phyloP scores from a whole-genome alignment of 1,140 invertebrate genomes.

The Lordiphosa collinella region DNA sequence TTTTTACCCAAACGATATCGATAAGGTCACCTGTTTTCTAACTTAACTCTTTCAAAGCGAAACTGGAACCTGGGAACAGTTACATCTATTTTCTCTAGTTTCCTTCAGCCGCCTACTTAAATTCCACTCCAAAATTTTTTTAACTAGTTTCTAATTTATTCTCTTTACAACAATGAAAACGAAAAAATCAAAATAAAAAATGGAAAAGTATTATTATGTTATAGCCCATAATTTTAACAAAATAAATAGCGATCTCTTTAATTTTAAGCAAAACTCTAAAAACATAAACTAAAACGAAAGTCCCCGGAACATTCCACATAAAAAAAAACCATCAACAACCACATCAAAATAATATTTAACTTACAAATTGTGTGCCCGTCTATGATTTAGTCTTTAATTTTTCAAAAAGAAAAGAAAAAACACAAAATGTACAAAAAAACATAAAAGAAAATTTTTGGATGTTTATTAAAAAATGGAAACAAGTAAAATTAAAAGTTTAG shows the following conservation, averaged over 20 bases:
- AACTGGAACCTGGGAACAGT: no score
- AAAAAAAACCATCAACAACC: conserved; percentile 17
- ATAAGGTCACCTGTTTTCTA: no score
- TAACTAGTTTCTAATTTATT: conserved; percentile 46
- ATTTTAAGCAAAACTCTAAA: conserved; percentile 43
- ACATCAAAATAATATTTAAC: conserved; percentile 29
- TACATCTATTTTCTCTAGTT: conserved; percentile 31
- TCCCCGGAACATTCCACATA: conserved; percentile 63
- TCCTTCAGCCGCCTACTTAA: conserved; percentile 21
- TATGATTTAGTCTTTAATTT: conserved; percentile 38
- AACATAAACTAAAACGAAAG: conserved; percentile 14
- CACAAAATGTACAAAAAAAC: conserved; percentile 42
- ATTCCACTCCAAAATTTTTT: conserved; percentile 35
- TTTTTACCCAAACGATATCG: no score
- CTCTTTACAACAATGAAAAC: conserved; percentile 11
- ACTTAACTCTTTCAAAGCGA: no score
- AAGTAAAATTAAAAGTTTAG: conserved; percentile 74
- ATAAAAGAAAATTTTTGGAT: conserved; percentile 31
- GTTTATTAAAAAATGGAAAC: conserved; percentile 21
- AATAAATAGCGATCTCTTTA: conserved; percentile 74
- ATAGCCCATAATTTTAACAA: conserved; percentile 66
- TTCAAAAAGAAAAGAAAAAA: conserved; percentile 37
- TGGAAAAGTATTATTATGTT: conserved; percentile 70
- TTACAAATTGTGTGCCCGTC: conserved; percentile 66
- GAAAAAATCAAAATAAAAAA: conserved; percentile 18